These are phyloP conservation scores for Phrynocephalus versicolor DNA, from an alignment of 2,113 vertebrate genomes.

Conservation along the genomic window DNA sequence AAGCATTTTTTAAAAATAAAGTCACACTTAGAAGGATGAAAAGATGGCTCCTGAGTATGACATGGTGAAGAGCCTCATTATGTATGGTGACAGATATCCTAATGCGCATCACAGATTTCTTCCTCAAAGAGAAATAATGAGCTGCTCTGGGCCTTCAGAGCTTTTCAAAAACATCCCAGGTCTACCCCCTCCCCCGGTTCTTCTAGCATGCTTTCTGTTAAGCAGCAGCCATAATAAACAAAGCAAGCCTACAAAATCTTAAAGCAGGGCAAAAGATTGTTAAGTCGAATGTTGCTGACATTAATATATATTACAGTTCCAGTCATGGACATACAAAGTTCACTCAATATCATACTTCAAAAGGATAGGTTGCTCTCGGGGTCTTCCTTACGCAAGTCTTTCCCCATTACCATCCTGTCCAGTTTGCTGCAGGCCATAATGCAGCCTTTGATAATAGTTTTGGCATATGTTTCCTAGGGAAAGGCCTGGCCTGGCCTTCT, in stretches of 20 bases:
- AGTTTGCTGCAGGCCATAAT: conserved; percentile 58
- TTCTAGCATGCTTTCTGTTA: conserved; percentile 29
- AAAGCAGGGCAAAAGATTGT: conserved; percentile 54
- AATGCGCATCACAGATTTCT: conserved; percentile 48
- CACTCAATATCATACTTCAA: conserved; percentile 46
- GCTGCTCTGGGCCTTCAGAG: conserved; percentile 47
- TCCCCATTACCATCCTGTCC: conserved; percentile 55
- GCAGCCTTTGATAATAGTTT: conserved; percentile 58
- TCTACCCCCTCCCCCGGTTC: conserved; percentile 43
- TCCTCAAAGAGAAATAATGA: conserved; percentile 64
- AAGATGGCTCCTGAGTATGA: conserved; percentile 41
- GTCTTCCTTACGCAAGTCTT: conserved; percentile 41
- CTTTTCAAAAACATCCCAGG: conserved; percentile 43
- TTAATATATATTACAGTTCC: neutral
- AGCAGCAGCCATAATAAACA: conserved; percentile 53
- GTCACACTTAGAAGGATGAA: conserved; percentile 47
- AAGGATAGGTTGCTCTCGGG: neutral
- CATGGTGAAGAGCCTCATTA: conserved; percentile 57
- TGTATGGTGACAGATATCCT: conserved; percentile 60
- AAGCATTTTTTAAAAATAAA: conserved; percentile 43
- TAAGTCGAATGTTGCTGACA: conserved; percentile 50
- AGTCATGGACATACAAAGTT: conserved; percentile 50
- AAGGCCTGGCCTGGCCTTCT: conserved; percentile 55
- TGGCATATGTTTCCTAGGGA: conserved; percentile 66
- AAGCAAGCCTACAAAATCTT: conserved; percentile 51